Evolutionary conservation across 2,888 invertebrate species (phyloP), one percentile per base, ranked within the genome.

Genomic region (Hypsopygia costalis): DNA sequence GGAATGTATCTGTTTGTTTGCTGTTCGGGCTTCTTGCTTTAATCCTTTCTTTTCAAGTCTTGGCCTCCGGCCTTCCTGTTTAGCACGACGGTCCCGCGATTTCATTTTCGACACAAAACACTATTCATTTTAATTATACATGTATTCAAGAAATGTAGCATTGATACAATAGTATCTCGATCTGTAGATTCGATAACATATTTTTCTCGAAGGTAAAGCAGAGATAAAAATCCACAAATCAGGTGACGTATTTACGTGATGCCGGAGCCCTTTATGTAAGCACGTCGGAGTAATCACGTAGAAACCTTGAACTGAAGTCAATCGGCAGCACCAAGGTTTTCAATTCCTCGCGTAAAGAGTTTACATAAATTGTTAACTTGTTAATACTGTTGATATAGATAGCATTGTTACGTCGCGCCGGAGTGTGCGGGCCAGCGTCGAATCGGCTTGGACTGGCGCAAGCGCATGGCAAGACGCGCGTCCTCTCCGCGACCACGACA

Each of bases 181-280:
- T 53, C 60, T 58, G 49, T 47, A 56, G 55, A 25, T 52, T 47
- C 62, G 79, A 86, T 86, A 80, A 83, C 82, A 81, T 86, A 83
- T 78, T 74, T 59, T 51, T 52, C 51, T 65, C 57, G 77, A 83
- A 81, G 80, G 78, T 73, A 81, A 69, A 72, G 48, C 50, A 61
- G 40, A 54, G 78, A 82, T 81, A 86, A 87, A 83, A 81, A 80
- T 52, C 69, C 49, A 69, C 58, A 69, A 77, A 62, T 75, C 54
- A 64, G 62, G 54, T 65, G 65, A 47, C 47, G 55, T 47, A 51
- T 49, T 51, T 80, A 81, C 81, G 83, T 83, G 85, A 76, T 69
- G 49, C 44, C 51, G 64, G 71, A 69, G 62, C 51, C 60, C 70
- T 81, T 80, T 83, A 69, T 75, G 71, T 81, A 73, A 77, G 58